Conservation (phyloP, 2,888 invertebrate species). For the Coelopa pilipes region DNA sequence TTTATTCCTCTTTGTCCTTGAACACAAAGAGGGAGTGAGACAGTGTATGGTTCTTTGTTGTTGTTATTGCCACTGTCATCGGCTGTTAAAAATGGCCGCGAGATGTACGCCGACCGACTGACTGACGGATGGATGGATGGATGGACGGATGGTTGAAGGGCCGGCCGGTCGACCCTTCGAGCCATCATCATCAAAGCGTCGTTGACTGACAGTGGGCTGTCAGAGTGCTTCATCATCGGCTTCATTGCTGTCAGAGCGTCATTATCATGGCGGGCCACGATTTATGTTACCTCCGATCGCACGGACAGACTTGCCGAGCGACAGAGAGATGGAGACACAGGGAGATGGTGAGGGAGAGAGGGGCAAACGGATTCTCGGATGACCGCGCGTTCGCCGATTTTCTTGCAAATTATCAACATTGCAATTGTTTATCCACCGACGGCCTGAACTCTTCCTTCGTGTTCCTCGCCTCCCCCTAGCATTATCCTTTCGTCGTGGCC, state of each 20-base stretch:
- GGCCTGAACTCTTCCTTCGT: background rate
- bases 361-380: too few species aligned
- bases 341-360: too few species aligned
- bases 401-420: slow-evolving; percentile 57
- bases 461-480: slow-evolving; percentile 1
- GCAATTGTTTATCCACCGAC: slow-evolving; percentile 30
- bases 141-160: too few species aligned
- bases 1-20: too few species aligned
- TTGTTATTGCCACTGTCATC: background rate
- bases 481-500: too few species aligned
- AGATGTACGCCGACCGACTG: background rate
- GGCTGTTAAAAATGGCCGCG: background rate
- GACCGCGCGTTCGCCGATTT: slow-evolving; percentile 34
- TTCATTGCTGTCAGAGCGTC: slow-evolving; percentile 43
- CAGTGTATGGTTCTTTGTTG: too few species aligned
- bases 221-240: slow-evolving; percentile 39
- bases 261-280: slow-evolving; percentile 43
- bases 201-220: slow-evolving; percentile 17
- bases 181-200: too few species aligned
- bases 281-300: slow-evolving; percentile 19
- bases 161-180: too few species aligned
- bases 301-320: background rate
- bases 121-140: background rate
- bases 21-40: too few species aligned
- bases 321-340: too few species aligned